phyloP scores from a whole-genome alignment of 2,888 invertebrate species.

The Lampropteryx suffumata region DNA sequence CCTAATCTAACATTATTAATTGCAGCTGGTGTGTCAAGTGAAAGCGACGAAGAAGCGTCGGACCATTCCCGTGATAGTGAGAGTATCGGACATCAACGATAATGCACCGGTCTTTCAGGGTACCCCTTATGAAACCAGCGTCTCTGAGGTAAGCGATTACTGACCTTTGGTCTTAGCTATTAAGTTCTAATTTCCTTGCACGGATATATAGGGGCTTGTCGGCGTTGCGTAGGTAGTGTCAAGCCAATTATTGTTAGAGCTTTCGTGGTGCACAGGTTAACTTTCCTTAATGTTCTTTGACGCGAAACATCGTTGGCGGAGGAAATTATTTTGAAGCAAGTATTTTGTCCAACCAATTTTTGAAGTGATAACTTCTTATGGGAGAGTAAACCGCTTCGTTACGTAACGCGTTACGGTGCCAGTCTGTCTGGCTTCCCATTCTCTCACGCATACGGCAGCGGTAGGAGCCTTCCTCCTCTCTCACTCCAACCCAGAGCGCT shows the following conservation, averaged over 20 bases:
- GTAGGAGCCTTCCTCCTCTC: too few relatives aligned
- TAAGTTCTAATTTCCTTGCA: constrained; percentile 5
- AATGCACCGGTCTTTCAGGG: constrained; percentile 93
- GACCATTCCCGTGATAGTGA: constrained; percentile 93
- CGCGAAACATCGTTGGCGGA: constrained; percentile 12
- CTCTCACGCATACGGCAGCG: too few relatives aligned
- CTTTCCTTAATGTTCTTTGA: constrained; percentile 19
- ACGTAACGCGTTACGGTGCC: too few relatives aligned
- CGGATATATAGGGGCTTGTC: constrained; percentile 4
- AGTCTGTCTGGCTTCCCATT: too few relatives aligned
- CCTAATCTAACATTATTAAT: constrained; percentile 44
- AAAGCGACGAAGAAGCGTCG: constrained; percentile 90
- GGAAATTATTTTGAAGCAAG: constrained; percentile 14
- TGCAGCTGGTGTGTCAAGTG: constrained; percentile 92
- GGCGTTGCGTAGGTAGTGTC: constrained; percentile 19
- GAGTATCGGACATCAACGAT: constrained; percentile 95
- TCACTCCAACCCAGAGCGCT: too few relatives aligned
- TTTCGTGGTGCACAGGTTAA: constrained; percentile 24
- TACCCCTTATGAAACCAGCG: constrained; percentile 91
- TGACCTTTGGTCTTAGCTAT: constrained; percentile 7
- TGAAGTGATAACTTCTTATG: too few relatives aligned
- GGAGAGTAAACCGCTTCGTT: too few relatives aligned
- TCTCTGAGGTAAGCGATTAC: constrained; percentile 88
- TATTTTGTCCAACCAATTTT: neutral
- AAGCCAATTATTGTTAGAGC: constrained; percentile 27